Evolutionary conservation across 2,113 vertebrate species (phyloP), one percentile per base, ranked within the genome.

Genomic region (Polyodon spathula): DNA sequence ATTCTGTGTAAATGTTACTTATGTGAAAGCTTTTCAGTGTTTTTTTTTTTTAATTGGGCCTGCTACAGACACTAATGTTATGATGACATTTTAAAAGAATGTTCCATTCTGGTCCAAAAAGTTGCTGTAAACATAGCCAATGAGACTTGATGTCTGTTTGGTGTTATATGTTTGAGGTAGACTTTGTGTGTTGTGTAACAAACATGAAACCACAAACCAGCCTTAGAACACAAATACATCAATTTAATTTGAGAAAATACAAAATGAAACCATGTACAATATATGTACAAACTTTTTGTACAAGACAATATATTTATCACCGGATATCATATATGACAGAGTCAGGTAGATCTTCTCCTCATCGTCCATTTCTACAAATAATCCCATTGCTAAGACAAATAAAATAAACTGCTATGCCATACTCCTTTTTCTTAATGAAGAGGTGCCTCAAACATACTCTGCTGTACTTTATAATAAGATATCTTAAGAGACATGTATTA

Each of bases 191-290:
- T 8, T 55, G 3, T 55, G 8, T 9, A 37, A 7, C 9, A 27
- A 55, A 16, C 15, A 8, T 7, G 11, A n/a, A n/a, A 55, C 4
- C 7, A 55, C 16, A 55, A 50, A 50, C 8, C 15, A 46, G 56
- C 73, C 82, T 89, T 95, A 96, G 88, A 90, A 88, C 91, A 96
- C 93, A 89, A 95, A 91, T 90, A 95, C 92, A 91, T 91, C 88
- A 87, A 90, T 90, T 94, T 96, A 94, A 94, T 90, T 90, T 89
- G 88, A 90, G 93, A 94, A 95, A 93, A 95, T 97, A 96, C 91
- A 96, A 96, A 95, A 94, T 93, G 87, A 93, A 93, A 93, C 89
- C 87, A 92, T 94, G 91, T 95, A 95, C 92, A 95, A 88, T 87
- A 89, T 95, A 93, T 97, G 88, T 96, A 95, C 92, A 94, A 88